These are phyloP conservation scores for Acleris cristana DNA, from an alignment of 2,888 invertebrate species.

Conservation along the genomic window DNA sequence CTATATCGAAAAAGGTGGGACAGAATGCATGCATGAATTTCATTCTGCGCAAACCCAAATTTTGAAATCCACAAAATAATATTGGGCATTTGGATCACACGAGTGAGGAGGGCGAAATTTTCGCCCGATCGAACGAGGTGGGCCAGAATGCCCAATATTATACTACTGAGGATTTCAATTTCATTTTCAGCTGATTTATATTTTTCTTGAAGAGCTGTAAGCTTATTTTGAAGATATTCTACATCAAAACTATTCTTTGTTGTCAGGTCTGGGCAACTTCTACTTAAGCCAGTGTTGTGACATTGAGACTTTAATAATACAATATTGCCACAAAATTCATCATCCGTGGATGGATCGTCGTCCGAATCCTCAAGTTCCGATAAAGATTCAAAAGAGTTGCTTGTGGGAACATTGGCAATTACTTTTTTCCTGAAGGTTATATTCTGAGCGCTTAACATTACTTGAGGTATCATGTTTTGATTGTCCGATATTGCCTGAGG, in stretches of 20 bases:
- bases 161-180: conserved; percentile 1
- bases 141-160: too few species aligned
- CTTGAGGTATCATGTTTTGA: too few species aligned
- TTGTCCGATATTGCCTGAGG: too few species aligned
- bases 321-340: neutral
- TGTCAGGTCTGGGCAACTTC: neutral
- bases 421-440: neutral
- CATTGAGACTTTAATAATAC: neutral
- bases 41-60: too few species aligned
- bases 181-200: neutral
- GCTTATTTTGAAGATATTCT: neutral
- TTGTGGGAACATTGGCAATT: neutral
- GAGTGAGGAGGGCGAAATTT: too few species aligned
- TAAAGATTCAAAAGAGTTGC: neutral
- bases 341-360: neutral
- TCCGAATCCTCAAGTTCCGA: neutral
- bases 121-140: too few species aligned
- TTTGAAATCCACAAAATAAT: too few species aligned
- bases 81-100: too few species aligned
- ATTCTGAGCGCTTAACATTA: neutral
- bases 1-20: too few species aligned
- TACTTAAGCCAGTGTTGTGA: neutral
- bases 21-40: too few species aligned
- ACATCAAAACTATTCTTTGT: neutral
- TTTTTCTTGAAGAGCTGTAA: neutral